A percentile compares a stretch with the other conserved stretches of the same genome.
phyloP scores from a whole-genome alignment of 2,888 invertebrate genomes.

The Iphiclides podalirius region DNA sequence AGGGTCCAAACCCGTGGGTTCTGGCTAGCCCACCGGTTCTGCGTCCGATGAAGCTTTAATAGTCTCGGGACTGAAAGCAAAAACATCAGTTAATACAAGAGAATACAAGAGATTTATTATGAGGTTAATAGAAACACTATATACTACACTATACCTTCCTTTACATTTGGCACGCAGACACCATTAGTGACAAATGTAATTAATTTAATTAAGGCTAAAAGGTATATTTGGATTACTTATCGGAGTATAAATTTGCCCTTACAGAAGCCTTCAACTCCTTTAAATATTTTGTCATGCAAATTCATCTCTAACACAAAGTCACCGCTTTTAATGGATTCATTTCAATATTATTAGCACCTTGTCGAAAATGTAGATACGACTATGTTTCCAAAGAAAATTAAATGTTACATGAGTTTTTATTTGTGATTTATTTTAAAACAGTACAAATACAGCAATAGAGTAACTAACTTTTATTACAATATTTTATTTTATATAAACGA shows the following conservation, averaged over 20 bases:
- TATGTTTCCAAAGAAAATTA: background rate
- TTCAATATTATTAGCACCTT: constrained; percentile 17
- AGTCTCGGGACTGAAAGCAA: too few species aligned
- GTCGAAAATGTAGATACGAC: constrained; percentile 22
- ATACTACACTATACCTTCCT: background rate
- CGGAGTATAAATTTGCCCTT: constrained; percentile 28
- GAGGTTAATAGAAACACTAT: too few species aligned
- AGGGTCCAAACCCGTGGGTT: too few species aligned
- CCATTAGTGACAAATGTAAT: constrained; percentile 31
- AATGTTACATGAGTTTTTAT: background rate
- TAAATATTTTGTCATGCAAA: constrained; percentile 25
- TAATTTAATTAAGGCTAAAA: constrained; percentile 33
- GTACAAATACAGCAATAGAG: too few species aligned
- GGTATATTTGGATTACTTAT: constrained; percentile 29
- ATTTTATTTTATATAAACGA: too few species aligned
- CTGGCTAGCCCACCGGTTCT: too few species aligned
- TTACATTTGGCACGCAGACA: constrained; percentile 26
- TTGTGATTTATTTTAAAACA: background rate
- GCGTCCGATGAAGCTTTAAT: too few species aligned
- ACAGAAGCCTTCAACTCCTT: constrained; percentile 25
- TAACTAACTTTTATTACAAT: too few species aligned
- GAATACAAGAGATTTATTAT: too few species aligned
- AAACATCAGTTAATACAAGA: too few species aligned
- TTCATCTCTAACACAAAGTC: constrained; percentile 14
- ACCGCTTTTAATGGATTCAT: constrained; percentile 13